Evolutionary conservation across 2,113 vertebrate species (phyloP), one percentile per base, ranked within the genome.

Genomic region (Prietella phreatophila): DNA sequence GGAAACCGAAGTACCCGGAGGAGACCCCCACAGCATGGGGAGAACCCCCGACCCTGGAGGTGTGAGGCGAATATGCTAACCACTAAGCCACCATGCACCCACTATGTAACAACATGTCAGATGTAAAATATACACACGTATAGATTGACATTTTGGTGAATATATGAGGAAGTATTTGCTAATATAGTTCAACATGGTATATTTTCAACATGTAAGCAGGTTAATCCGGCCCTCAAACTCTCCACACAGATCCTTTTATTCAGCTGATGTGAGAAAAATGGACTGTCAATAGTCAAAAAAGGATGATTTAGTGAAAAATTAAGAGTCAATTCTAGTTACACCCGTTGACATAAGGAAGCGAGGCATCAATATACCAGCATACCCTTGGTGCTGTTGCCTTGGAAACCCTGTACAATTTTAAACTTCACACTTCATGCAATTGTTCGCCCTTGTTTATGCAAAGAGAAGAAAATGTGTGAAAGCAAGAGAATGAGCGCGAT

Each of bases 341-440:
- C 36, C 4, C 3, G 39, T 30, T 55, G 22, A 81, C 73, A 80
- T 10, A 81, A 36, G 39, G n/a, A 13, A 78, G 58, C n/a, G 15
- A 86, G 50, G 42, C 76, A 36, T 53, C 83, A 30, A 27, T 73
- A 58, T 65, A 53, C 58, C 69, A 63, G 42, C 42, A 25, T 82
- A 83, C 36, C 78, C 53, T 81, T 53, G 14, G 79, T 76, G 55
- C 60, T 39, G 89, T 90, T 88, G 61, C 83, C 83, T 56, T 85
- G 84, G 69, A 80, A 90, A 90, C 84, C 15, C 36, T 58, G 79
- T 47, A 86, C 61, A 73, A 69, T 87, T 86, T 79, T 13, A 58
- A 36, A 79, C 61, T 79, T 84, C 87, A 83, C 81, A 83, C 67
- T 71, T 56, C 27, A 27, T 61, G 33, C 30, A 63, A 82, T 90